Conservation (phyloP, 2,888 invertebrate genomes). For the Trichacis sp. region DNA sequence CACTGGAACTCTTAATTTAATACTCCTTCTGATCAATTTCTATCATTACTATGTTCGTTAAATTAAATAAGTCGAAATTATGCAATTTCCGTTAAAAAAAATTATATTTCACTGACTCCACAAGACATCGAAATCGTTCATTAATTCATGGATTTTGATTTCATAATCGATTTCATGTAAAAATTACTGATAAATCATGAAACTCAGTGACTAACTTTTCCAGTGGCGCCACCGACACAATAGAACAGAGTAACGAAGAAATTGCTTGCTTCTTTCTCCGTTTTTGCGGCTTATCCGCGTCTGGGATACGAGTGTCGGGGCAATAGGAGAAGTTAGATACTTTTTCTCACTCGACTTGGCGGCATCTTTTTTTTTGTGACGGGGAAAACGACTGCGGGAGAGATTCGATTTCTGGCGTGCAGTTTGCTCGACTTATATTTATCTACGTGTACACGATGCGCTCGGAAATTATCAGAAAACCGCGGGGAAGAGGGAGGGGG, state of each 20-base stretch:
- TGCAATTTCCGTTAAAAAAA: no score
- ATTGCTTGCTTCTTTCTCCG: constrained; percentile 1
- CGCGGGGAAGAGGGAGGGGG: not conserved
- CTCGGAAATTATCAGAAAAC: constrained; percentile 1
- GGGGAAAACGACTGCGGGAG: not conserved
- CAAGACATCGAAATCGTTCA: no score
- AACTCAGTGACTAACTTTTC: no score
- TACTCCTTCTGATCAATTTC: no score
- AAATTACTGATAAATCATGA: no score
- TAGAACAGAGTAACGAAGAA: constrained; percentile 11
- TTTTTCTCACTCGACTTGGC: constrained; percentile 14
- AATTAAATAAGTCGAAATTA: no score
- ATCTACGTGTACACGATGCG: constrained; percentile 1
- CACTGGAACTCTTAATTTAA: no score
- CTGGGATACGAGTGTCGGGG: not conserved
- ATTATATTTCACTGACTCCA: no score
- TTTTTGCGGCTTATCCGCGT: not conserved
- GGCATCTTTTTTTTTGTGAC: constrained; percentile 11
- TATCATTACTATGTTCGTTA: no score
- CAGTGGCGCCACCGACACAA: no score
- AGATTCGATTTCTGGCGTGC: constrained; percentile 10
- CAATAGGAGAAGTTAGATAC: constrained; percentile 16
- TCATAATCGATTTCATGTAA: no score
- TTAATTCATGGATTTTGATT: no score
- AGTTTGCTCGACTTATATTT: constrained; percentile 1